Evolutionary conservation across 2,888 invertebrate genomes (phyloP).

Genomic region (Alloscopus bannaensis): DNA sequence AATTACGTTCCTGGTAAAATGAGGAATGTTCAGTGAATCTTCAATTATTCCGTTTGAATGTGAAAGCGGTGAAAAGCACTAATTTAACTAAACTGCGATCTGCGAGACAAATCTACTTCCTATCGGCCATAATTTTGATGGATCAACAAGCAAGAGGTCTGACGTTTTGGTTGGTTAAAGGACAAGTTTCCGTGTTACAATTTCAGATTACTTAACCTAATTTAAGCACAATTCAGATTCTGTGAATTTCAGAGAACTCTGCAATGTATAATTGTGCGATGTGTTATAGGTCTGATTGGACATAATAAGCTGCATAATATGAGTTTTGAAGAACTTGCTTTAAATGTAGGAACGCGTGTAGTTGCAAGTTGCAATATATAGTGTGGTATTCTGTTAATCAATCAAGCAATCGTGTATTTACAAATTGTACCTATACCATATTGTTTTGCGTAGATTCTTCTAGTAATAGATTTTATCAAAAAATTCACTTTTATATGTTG

Average conservation of each 20-base stretch:
- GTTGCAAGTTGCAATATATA: slow-evolving; percentile 23
- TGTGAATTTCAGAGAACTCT: no score
- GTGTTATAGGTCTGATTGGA: no score
- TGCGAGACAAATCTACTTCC: slow-evolving; percentile 64
- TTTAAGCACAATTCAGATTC: neutral
- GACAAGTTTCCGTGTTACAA: slow-evolving; percentile 19
- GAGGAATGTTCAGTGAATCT: slow-evolving; percentile 83
- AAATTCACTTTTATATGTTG: slow-evolving; percentile 58
- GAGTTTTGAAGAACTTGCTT: slow-evolving; percentile 29
- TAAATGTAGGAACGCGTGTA: slow-evolving; percentile 41
- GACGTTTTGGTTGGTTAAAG: slow-evolving; percentile 42
- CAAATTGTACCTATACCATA: slow-evolving; percentile 1
- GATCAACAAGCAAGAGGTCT: slow-evolving; percentile 56
- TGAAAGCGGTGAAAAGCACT: slow-evolving; percentile 44
- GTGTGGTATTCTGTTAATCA: slow-evolving; percentile 17
- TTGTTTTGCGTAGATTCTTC: slow-evolving; percentile 30
- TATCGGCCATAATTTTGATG: slow-evolving; percentile 61
- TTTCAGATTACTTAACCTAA: slow-evolving; percentile 12
- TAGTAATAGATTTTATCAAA: slow-evolving; percentile 45
- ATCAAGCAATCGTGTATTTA: slow-evolving; percentile 22
- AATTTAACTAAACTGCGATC: slow-evolving; percentile 60
- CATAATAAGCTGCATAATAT: no score
- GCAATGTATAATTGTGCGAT: no score
- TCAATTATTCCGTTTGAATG: slow-evolving; percentile 17
- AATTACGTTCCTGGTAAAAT: slow-evolving; percentile 99